phyloP scores from a whole-genome alignment of 1,140 invertebrate genomes.

The Diachasmimorpha longicaudata region DNA sequence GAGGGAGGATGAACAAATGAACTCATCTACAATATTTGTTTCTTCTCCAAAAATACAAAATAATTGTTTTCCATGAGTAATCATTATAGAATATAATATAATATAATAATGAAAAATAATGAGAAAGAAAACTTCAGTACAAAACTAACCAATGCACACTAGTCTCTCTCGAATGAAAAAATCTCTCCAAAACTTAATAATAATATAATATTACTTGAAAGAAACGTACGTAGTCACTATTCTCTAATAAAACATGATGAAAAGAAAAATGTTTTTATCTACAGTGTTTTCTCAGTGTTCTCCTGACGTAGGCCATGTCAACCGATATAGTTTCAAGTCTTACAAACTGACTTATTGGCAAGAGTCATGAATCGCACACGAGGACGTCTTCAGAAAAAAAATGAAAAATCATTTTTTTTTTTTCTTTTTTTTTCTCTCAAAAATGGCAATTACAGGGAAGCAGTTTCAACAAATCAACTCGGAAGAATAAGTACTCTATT shows the following conservation, averaged over 20 bases:
- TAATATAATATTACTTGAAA: conserved; percentile 37
- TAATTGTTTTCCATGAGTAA: conserved; percentile 4
- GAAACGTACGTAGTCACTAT: conserved; percentile 32
- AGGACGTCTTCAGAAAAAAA: conserved; percentile 11
- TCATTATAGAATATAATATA: conserved; percentile 22
- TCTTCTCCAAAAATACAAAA: conserved; percentile 7
- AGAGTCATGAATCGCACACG: conserved; percentile 16
- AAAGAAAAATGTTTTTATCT: conserved; percentile 30
- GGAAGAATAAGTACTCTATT: conserved; percentile 22
- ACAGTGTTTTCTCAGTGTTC: conserved; percentile 27
- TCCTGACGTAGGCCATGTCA: conserved; percentile 23
- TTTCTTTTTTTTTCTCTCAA: background rate
- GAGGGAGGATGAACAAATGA: conserved; percentile 31
- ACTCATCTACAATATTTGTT: background rate
- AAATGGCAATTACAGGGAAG: background rate
- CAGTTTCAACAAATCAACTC: background rate
- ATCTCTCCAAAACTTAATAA: conserved; percentile 37
- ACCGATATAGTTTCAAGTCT: background rate
- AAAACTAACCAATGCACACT: conserved; percentile 28
- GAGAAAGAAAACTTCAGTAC: conserved; percentile 35
- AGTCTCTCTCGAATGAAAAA: conserved; percentile 29
- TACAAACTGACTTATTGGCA: conserved; percentile 23
- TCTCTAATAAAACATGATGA: conserved; percentile 34
- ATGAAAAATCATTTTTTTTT: background rate
- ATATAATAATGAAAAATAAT: conserved; percentile 25